Conservation (phyloP, 1,140 invertebrate genomes). For the Phymastichus coffea region DNA sequence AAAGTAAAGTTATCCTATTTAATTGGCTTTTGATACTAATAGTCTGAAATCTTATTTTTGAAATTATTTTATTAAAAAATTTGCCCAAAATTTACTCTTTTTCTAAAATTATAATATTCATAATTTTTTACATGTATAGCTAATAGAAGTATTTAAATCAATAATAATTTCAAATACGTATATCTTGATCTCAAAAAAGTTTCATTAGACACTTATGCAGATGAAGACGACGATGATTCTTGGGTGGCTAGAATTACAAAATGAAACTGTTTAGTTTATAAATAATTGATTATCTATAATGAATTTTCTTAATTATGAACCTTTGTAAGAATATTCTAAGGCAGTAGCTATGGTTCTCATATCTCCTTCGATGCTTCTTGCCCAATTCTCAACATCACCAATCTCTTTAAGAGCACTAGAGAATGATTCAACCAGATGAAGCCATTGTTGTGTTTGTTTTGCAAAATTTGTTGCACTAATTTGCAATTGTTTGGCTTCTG, state of each 20-base stretch:
- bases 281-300: conserved; percentile 6
- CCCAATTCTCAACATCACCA: conserved; percentile 99
- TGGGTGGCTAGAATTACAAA: conserved; percentile 32
- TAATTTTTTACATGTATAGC: too few relatives aligned
- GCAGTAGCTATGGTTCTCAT: conserved; percentile 91
- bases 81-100: too few relatives aligned
- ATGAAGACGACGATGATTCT: conserved; percentile 15
- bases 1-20: too few relatives aligned
- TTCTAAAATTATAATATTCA: too few relatives aligned
- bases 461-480: conserved; percentile 91
- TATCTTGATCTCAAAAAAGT: too few relatives aligned
- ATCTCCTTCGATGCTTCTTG: conserved; percentile 93
- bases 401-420: conserved; percentile 96
- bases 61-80: too few relatives aligned
- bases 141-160: too few relatives aligned
- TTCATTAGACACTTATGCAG: neutral
- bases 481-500: conserved; percentile 96
- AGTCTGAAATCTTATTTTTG: too few relatives aligned
- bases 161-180: too few relatives aligned
- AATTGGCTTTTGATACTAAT: too few relatives aligned
- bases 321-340: conserved; percentile 94
- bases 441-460: conserved; percentile 95
- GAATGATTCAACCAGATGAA: conserved; percentile 91
- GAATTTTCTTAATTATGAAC: too few relatives aligned
- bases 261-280: neutral